Percentiles rank a stretch among this genome's conserved stretches.
Conservation (phyloP, 2,797 vertebrate species). For the Sphenodon punctatus region DNA sequence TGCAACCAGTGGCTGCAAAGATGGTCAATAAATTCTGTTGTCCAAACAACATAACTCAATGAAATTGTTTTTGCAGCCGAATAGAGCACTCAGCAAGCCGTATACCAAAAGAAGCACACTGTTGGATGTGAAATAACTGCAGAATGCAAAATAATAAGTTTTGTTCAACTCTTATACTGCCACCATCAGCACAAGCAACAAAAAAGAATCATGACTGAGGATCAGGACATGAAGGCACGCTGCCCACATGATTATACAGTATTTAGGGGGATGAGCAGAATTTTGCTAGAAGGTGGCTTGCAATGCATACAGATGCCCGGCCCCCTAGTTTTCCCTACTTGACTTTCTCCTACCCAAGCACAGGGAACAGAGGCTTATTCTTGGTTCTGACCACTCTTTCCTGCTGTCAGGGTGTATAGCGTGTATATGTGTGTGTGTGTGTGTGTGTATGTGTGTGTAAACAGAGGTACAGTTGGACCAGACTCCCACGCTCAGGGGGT, state of each 20-base stretch:
- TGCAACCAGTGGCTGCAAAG: slow-evolving; percentile 35
- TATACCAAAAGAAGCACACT: slow-evolving; percentile 13
- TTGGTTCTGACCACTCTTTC: no score
- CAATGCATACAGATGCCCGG: no score
- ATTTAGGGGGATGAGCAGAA: no score
- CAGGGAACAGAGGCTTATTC: no score
- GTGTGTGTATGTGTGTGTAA: no score
- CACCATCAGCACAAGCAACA: neutral
- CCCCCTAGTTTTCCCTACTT: no score
- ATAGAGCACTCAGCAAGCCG: neutral
- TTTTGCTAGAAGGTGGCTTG: neutral
- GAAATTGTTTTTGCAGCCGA: slow-evolving; percentile 58
- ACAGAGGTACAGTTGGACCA: no score
- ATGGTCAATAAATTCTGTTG: slow-evolving; percentile 61
- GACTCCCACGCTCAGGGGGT: no score
- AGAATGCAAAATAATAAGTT: slow-evolving; percentile 27
- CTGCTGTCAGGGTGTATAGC: no score
- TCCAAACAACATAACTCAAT: slow-evolving; percentile 57
- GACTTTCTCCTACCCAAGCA: no score
- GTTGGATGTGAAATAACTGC: neutral
- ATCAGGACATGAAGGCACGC: neutral
- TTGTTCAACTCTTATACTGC: slow-evolving; percentile 2
- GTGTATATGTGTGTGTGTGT: no score
- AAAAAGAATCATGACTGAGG: neutral
- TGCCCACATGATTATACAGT: neutral